phyloP scores from a whole-genome alignment of 2,797 vertebrate genomes.

The Sebastes taczanowskii region DNA sequence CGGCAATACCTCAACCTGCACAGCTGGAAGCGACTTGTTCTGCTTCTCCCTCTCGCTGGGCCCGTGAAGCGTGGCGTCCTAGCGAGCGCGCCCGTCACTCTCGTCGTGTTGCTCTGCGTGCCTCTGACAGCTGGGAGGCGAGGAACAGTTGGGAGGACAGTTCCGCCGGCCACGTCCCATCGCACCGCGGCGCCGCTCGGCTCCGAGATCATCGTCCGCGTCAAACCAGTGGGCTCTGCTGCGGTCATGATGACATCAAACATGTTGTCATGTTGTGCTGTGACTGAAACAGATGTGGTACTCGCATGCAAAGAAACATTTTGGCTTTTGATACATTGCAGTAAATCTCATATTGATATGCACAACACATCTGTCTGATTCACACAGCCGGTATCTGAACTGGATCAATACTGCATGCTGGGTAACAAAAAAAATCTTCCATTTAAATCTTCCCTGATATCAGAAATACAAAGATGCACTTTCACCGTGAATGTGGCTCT shows the following conservation, averaged over 20 bases:
- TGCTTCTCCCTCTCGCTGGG: constrained; percentile 8
- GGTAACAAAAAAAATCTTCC: neutral
- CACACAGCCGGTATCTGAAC: neutral
- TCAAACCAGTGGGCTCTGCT: neutral
- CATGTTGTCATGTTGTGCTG: neutral
- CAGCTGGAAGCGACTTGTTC: constrained; percentile 12
- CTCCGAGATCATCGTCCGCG: neutral
- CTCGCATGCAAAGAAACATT: neutral
- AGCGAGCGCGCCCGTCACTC: constrained; percentile 1
- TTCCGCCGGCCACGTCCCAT: constrained; percentile 16
- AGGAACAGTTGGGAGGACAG: constrained; percentile 20
- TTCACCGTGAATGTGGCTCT: neutral
- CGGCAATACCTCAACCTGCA: constrained; percentile 7
- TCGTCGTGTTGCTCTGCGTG: neutral
- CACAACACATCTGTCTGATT: neutral
- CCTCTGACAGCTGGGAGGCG: constrained; percentile 39
- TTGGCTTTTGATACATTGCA: neutral
- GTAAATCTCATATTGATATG: neutral
- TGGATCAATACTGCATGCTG: constrained; percentile 5
- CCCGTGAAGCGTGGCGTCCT: constrained; percentile 3
- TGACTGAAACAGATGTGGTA: neutral
- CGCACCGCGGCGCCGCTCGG: constrained; percentile 1
- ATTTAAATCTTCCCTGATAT: neutral
- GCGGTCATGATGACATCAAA: constrained; percentile 3
- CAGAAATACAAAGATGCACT: neutral